Conservation (phyloP, 2,113 vertebrate species). For the Eublepharis macularius region DNA sequence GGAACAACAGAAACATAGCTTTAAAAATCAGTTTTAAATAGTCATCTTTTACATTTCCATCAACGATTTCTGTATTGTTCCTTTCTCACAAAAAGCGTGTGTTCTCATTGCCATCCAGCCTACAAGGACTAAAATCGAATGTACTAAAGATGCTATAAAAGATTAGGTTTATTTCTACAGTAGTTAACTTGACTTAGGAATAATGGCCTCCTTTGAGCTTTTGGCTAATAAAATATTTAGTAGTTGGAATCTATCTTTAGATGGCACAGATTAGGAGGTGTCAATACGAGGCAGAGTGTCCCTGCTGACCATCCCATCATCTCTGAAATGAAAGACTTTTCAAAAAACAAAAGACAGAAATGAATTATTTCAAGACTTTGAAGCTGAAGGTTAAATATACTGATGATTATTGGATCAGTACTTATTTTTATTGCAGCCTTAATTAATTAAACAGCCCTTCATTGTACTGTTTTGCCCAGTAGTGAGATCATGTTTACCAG, state of each 20-base stretch:
- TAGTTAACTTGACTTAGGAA: conserved; percentile 31
- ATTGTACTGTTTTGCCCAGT: background rate
- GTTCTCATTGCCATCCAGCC: background rate
- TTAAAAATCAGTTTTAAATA: background rate
- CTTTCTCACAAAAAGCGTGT: conserved; percentile 26
- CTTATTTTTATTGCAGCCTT: conserved; percentile 11
- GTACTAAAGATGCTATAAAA: conserved; percentile 38
- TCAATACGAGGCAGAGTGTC: conserved; percentile 43
- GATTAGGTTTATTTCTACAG: conserved; percentile 23
- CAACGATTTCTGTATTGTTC: conserved; percentile 29
- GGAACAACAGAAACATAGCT: background rate
- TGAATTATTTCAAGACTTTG: conserved; percentile 40
- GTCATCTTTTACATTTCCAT: background rate
- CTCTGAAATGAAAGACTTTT: conserved; percentile 32
- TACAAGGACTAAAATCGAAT: conserved; percentile 44
- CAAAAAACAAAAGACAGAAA: conserved; percentile 51
- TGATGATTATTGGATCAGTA: conserved; percentile 18
- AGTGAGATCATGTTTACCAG: background rate
- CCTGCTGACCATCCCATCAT: conserved; percentile 45
- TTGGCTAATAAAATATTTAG: conserved; percentile 61
- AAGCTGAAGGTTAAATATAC: conserved; percentile 17
- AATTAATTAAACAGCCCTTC: background rate
- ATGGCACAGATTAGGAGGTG: conserved; percentile 42
- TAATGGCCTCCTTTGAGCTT: conserved; percentile 53
- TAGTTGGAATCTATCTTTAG: conserved; percentile 53